Evolutionary conservation across 2,797 vertebrate species (phyloP), one percentile per base, ranked within the genome.

Genomic region (Spatula versicolor): DNA sequence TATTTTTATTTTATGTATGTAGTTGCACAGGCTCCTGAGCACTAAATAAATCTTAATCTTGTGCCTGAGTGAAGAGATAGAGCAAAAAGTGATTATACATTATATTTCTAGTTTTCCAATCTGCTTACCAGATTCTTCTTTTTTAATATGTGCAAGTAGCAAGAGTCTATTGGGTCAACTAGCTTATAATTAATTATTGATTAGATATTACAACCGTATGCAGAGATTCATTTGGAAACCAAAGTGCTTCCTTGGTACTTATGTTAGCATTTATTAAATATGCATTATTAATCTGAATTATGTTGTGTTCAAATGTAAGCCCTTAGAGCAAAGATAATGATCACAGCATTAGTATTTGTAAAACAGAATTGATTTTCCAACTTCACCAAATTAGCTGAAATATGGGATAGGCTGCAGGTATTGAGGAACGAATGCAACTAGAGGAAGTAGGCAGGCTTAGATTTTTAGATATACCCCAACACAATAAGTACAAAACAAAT

Each of bases 151-250:
- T 77, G 62, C 77, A 94, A 96, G 75, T 43, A 86, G 62, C 64
- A 93, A 80, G 45, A 93, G 88, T 87, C 81, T 93, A 91, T 79
- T 92, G 88, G 95, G 94, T 95, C 92, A 97, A 95, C 83, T 92
- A 87, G 77, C 12, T 97, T 96, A 86, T 96, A 97, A 97, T 96
- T 97, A 96, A 97, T 97, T 96, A 97, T 97, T 96, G 93, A 97
- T 96, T 95, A 92, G 79, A 83, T 95, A 91, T 94, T 96, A 90
- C 50, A 88, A 73, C 66, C 39, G 7, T 80, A 85, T 76, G 81
- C 58, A 93, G 93, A 89, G 88, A 83, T 72, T 96, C 71, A 93
- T 83, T 94, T 97, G 81, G 78, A 97, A 96, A 69, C 59, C 66
- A 82, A 86, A 96, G 64, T 86, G 74, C 86, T 93, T 97, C 87